These are phyloP conservation scores for Geotrupes spiniger DNA, from an alignment of 2,888 invertebrate species.

Conservation along the genomic window DNA sequence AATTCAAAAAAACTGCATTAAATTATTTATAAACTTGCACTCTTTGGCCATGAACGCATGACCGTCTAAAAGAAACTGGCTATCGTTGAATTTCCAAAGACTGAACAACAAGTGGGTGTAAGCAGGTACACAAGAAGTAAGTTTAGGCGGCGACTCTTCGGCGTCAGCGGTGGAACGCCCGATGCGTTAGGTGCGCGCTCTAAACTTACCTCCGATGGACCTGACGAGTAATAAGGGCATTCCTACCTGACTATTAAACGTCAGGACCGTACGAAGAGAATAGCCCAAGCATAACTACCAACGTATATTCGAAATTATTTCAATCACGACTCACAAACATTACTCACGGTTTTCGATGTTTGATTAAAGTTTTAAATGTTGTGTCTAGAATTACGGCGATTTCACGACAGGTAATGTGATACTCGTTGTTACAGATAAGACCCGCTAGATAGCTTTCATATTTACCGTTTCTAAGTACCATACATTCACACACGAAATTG, in stretches of 20 bases:
- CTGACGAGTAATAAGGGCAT: constrained; percentile 42
- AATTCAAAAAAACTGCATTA: neutral
- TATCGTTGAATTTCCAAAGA: constrained; percentile 29
- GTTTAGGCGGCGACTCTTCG: constrained; percentile 23
- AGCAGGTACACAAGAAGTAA: constrained; percentile 32
- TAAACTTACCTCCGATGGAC: constrained; percentile 38
- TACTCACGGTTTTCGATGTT: too few relatives aligned
- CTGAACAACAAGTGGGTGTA: constrained; percentile 33
- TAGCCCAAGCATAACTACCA: constrained; percentile 5
- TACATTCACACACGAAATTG: too few relatives aligned
- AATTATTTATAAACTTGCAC: neutral
- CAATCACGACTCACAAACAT: too few relatives aligned
- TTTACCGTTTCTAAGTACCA: too few relatives aligned
- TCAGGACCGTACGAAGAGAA: constrained; percentile 12
- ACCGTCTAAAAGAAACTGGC: constrained; percentile 29
- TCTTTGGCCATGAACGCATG: constrained; percentile 26
- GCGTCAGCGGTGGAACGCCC: constrained; percentile 6
- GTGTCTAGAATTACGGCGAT: too few relatives aligned
- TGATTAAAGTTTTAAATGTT: too few relatives aligned
- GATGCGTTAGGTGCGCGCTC: constrained; percentile 25
- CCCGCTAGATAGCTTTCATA: too few relatives aligned
- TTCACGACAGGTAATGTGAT: too few relatives aligned
- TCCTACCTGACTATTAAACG: constrained; percentile 30
- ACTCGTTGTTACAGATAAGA: too few relatives aligned
- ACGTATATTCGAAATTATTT: too few relatives aligned